Conservation (phyloP, 2,797 vertebrate species). For the Hybognathus amarus region DNA sequence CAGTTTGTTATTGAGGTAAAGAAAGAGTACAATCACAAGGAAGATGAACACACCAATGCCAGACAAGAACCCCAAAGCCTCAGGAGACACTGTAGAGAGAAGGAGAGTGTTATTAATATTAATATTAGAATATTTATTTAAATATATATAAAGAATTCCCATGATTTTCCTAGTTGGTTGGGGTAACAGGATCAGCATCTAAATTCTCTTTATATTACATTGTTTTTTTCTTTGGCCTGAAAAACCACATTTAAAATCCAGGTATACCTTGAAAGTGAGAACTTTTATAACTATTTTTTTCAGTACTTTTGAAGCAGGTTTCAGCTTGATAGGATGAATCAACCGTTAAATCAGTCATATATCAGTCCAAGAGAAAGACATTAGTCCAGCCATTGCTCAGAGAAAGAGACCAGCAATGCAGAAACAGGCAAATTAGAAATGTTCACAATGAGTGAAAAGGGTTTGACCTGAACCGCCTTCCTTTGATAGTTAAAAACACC, state of each 20-base stretch:
- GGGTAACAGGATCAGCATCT: not conserved
- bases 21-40: slow-evolving; percentile 92
- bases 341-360: not conserved
- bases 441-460: not conserved
- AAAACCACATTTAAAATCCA: not conserved
- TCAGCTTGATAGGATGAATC: not conserved
- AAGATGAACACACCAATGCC: slow-evolving; percentile 92
- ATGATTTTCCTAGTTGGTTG: not conserved
- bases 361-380: not conserved
- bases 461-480: slow-evolving; percentile 5
- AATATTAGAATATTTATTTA: no score
- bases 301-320: not conserved
- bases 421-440: not conserved
- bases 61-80: slow-evolving; percentile 94
- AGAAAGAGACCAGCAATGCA: not conserved
- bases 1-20: slow-evolving; percentile 97
- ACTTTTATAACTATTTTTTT: not conserved
- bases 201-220: not conserved
- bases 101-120: not conserved
- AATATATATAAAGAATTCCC: not conserved
- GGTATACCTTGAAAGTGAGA: not conserved
- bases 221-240: not conserved
- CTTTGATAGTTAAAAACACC: not conserved
- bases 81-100: slow-evolving; percentile 88
- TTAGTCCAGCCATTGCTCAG: not conserved